A percentile compares a stretch with the other conserved stretches of the same genome.
Evolutionary conservation across 1,140 invertebrate genomes (phyloP).

Genomic region (Tetraneura akinire): DNA sequence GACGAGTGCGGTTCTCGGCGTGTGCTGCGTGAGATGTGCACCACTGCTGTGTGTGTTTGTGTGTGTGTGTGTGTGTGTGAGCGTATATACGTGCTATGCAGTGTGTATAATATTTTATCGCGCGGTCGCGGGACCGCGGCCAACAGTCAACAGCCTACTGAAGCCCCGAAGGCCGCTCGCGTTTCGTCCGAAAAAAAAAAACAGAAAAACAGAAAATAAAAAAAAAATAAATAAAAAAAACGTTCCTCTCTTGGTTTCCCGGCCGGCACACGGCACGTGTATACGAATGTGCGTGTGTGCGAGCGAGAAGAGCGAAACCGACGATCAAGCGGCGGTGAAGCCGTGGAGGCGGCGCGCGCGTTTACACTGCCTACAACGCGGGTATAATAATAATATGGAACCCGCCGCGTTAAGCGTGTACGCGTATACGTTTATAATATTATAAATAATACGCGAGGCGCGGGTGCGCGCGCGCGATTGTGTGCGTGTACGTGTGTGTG

Average conservation of each 20-base stretch:
- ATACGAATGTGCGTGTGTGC: conserved; percentile 50
- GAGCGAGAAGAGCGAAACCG: not conserved
- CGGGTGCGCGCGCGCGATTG: too few relatives aligned
- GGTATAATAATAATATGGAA: not conserved
- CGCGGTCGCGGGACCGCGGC: conserved; percentile 25
- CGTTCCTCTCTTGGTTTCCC: conserved; percentile 51
- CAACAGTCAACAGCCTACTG: conserved; percentile 52
- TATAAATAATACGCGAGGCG: too few relatives aligned
- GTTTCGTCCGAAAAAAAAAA: conserved; percentile 25
- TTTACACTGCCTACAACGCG: not conserved
- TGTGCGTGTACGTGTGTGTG: too few relatives aligned
- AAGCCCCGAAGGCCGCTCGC: conserved; percentile 22
- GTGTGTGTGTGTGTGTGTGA: too few relatives aligned
- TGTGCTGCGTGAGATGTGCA: too few relatives aligned
- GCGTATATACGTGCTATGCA: too few relatives aligned
- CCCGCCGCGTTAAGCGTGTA: too few relatives aligned
- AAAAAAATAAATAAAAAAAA: too few relatives aligned
- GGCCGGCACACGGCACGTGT: conserved; percentile 49
- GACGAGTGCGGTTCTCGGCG: not conserved
- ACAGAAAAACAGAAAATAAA: too few relatives aligned
- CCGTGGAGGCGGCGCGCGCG: conserved; percentile 5
- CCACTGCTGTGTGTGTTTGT: too few relatives aligned
- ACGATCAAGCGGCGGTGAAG: not conserved
- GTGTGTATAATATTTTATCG: not conserved
- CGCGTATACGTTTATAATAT: too few relatives aligned